Evolutionary conservation across 2,113 vertebrate genomes (phyloP).

Genomic region (Anoura caudifer): DNA sequence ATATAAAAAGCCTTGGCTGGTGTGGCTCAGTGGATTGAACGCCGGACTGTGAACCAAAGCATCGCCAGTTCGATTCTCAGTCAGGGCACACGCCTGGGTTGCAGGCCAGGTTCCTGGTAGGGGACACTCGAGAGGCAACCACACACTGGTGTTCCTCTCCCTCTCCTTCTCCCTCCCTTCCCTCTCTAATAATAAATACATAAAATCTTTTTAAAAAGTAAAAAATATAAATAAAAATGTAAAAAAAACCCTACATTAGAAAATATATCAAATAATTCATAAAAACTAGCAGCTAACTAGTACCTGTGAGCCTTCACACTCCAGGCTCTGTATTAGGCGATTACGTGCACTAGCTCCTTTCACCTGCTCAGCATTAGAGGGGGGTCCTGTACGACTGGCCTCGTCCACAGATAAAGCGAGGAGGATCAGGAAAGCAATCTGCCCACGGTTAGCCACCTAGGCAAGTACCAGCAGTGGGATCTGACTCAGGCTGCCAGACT

Average conservation of each 20-base stretch:
- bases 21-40: too few relatives aligned
- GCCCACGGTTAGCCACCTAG: neutral
- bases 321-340: neutral
- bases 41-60: too few relatives aligned
- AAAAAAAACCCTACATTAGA: neutral
- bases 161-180: too few relatives aligned
- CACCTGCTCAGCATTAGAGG: neutral
- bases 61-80: too few relatives aligned
- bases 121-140: too few relatives aligned
- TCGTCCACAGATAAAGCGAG: neutral
- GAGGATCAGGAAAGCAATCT: neutral
- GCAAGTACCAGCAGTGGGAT: neutral
- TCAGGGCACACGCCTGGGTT: too few relatives aligned
- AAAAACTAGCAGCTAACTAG: neutral
- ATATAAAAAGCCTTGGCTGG: too few relatives aligned
- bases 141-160: too few relatives aligned
- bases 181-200: too few relatives aligned
- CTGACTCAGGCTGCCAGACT: neutral
- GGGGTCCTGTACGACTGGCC: neutral
- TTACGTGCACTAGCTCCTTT: neutral
- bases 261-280: slow-evolving; percentile 13
- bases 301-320: neutral
- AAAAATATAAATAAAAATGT: too few relatives aligned
- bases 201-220: too few relatives aligned
- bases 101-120: too few relatives aligned